Base-by-base conservation (phyloP, 2,888 invertebrate genomes). In the Amiota mariae region DNA sequence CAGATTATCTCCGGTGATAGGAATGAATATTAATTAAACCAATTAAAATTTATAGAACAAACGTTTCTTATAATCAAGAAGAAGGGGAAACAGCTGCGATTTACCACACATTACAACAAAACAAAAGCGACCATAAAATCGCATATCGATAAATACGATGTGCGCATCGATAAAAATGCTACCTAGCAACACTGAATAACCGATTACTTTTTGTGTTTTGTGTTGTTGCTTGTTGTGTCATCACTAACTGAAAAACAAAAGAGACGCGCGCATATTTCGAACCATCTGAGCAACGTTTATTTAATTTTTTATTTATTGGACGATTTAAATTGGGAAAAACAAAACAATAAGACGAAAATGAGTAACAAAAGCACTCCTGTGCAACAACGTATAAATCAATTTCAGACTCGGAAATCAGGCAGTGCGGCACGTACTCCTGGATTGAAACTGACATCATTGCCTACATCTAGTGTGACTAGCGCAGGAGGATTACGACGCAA, bases 231-330 rank as follows among this genome's bases (percentile, higher is more conserved):
- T 24, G 24, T 36, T 36, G 8, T 36, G n/a, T n/a, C n/a, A n/a
- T n/a, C n/a, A n/a, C n/a, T n/a, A n/a, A n/a, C n/a, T n/a, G 36
- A 74, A 80, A 77, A 83, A 84, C 75, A 82, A 79, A 79, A 77
- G 78, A 82, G 75, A 75, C 82, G 82, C 82, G 82, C 82, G 82
- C n/a, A 70, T 73, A 71, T 63, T 84, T 85, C 81, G 81, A 84
- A 82, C 78, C 10, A 59, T 20, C 9, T 63, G 77, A 75, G 68
- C 63, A 36, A 36, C 36, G 64, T 76, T 24, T 20, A 64, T 73
- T 47, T 13, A 71, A 71, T 15, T 15, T 2, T 54, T 54, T 47
- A 54, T 1, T 24, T 9, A 57, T 15, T 9, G 20, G 36, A 24
- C 2, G 11, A 66, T 15, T 48, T 18, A 6, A 18, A 18, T 11